These are phyloP conservation scores for Gambelia wislizenii DNA, from an alignment of 2,797 vertebrate species.

Conservation along the genomic window DNA sequence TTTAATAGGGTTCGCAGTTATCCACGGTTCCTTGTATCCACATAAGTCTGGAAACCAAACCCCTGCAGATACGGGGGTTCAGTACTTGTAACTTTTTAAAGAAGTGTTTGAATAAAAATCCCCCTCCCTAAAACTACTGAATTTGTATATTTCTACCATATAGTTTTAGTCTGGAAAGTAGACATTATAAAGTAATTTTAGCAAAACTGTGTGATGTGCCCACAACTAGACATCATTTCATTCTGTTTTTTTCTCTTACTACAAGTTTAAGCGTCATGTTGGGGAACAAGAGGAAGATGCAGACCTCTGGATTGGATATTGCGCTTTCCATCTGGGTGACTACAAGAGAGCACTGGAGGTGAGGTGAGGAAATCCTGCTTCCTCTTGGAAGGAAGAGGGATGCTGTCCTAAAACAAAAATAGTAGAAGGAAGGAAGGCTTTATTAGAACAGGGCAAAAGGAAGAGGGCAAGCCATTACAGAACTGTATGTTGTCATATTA, in stretches of 20 bases:
- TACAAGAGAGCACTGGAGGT: conserved; percentile 96
- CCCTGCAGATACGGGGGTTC: too few species aligned
- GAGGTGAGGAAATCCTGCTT: conserved; percentile 50
- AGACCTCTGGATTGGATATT: conserved; percentile 93
- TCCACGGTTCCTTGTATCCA: too few species aligned
- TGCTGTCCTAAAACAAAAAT: neutral
- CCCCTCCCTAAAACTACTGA: neutral
- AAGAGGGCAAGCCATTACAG: neutral
- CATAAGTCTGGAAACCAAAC: too few species aligned
- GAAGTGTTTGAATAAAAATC: neutral
- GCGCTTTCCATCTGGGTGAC: conserved; percentile 95
- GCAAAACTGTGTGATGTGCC: neutral
- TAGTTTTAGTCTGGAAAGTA: neutral
- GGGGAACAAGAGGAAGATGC: conserved; percentile 88
- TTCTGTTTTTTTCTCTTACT: conserved; percentile 9
- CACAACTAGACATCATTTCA: conserved; percentile 37
- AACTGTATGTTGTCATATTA: neutral
- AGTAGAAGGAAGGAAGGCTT: neutral
- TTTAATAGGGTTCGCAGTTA: too few species aligned
- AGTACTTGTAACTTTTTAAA: neutral
- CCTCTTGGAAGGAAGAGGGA: accelerated
- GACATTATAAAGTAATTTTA: conserved; percentile 1
- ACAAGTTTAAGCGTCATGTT: conserved; percentile 91
- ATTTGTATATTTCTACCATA: neutral
- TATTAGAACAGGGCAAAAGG: neutral